These are phyloP conservation scores for Lasioglossum villosulum DNA, from an alignment of 2,888 invertebrate genomes.

Conservation along the genomic window DNA sequence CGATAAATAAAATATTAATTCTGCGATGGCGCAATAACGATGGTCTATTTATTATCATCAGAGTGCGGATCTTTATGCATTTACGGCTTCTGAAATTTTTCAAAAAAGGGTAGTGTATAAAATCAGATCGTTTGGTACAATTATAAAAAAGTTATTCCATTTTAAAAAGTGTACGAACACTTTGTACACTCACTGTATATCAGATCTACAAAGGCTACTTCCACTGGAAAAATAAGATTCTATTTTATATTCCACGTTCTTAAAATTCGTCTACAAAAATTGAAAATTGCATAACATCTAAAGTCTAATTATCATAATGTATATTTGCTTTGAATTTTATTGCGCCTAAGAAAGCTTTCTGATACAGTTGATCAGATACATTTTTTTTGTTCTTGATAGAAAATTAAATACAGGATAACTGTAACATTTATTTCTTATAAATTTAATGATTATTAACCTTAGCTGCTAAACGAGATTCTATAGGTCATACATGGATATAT, in stretches of 20 bases:
- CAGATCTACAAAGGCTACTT: no score
- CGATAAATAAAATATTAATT: constrained; percentile 15
- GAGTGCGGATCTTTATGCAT: no score
- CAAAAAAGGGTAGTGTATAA: no score
- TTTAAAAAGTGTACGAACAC: no score
- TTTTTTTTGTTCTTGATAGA: not conserved
- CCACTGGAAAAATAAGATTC: no score
- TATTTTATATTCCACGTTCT: no score
- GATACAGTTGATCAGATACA: constrained; percentile 9
- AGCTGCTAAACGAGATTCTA: not conserved
- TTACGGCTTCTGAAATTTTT: no score
- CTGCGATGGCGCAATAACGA: constrained; percentile 17
- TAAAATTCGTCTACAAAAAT: no score
- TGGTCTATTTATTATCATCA: not conserved
- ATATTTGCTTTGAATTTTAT: not conserved
- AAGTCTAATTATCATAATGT: not conserved
- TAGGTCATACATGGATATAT: constrained; percentile 2
- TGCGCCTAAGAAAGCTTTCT: not conserved
- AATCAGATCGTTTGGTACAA: no score
- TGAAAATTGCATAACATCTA: no score
- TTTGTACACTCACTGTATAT: no score
- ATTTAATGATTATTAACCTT: not conserved
- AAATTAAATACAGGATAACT: constrained; percentile 12
- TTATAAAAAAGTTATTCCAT: no score
- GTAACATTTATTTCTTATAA: constrained; percentile 7